phyloP scores from a whole-genome alignment of 1,140 invertebrate species.

The Microplitis mediator region DNA sequence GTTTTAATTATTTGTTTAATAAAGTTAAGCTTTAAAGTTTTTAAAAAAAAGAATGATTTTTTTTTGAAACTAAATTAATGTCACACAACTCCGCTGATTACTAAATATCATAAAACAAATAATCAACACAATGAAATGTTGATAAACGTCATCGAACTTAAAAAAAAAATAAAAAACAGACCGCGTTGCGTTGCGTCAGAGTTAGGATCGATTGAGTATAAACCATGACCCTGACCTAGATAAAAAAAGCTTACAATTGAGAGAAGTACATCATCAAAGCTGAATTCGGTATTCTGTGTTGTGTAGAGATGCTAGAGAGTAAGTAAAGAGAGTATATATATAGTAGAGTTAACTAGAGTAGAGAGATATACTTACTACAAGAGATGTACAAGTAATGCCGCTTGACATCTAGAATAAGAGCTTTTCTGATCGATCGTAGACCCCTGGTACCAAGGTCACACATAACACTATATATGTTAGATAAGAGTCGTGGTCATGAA shows the following conservation, averaged over 20 bases:
- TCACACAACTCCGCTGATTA: background rate
- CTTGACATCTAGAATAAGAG: no score
- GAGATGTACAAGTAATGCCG: no score
- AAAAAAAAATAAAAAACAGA: background rate
- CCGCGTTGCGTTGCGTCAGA: background rate
- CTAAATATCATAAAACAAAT: background rate
- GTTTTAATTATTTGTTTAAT: constrained; percentile 51
- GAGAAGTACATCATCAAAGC: background rate
- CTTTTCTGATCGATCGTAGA: no score
- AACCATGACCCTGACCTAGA: constrained; percentile 32
- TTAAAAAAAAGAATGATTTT: background rate
- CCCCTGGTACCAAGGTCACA: no score
- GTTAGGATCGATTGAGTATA: constrained; percentile 14
- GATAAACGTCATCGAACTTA: background rate
- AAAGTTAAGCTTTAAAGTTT: background rate
- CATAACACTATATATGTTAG: no score
- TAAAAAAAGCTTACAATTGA: background rate
- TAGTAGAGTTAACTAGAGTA: no score
- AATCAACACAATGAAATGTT: background rate
- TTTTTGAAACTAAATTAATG: background rate
- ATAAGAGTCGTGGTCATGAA: no score
- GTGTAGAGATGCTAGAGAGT: background rate
- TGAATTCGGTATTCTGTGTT: background rate
- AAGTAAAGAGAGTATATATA: background rate
- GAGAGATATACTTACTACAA: no score